A percentile compares a stretch with the other conserved stretches of the same genome.
Conservation (phyloP, 2,888 invertebrate species). For the Monoplex corrugatus region DNA sequence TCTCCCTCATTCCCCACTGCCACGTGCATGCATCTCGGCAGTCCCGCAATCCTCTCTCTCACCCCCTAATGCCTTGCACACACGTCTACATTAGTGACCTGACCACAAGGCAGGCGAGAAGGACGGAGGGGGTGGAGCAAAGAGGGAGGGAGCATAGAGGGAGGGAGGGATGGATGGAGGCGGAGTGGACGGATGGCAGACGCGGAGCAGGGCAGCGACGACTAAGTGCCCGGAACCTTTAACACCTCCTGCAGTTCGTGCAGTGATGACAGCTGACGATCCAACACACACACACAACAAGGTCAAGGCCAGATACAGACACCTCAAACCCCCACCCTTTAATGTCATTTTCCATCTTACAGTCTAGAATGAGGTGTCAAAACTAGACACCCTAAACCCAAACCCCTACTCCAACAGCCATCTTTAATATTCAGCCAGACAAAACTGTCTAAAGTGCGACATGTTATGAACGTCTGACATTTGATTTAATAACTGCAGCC, state of each 20-base stretch:
- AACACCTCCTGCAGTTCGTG: constrained; percentile 46
- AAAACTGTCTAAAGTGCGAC: too few relatives aligned
- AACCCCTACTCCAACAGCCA: too few relatives aligned
- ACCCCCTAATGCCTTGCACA: background rate
- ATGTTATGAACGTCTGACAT: too few relatives aligned
- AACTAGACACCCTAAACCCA: too few relatives aligned
- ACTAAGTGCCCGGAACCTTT: constrained; percentile 13
- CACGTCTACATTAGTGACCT: constrained; percentile 39
- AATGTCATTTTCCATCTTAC: too few relatives aligned
- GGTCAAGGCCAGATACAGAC: constrained; percentile 39
- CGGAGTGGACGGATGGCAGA: constrained; percentile 40
- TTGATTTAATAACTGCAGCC: too few relatives aligned
- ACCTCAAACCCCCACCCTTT: too few relatives aligned
- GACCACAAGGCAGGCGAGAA: background rate
- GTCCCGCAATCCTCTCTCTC: background rate
- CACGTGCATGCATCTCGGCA: too few relatives aligned
- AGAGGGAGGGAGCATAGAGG: background rate
- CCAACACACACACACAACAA: constrained; percentile 41
- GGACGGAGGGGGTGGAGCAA: background rate
- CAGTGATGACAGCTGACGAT: constrained; percentile 45
- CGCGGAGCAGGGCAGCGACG: constrained; percentile 29
- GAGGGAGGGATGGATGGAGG: constrained; percentile 36
- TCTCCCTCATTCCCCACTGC: too few relatives aligned
- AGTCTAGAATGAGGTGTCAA: too few relatives aligned
- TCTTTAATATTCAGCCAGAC: too few relatives aligned